A percentile compares a stretch with the other conserved stretches of the same genome.
Conservation (phyloP, 35 echinoderm and acorn worm species). For the Acanthaster planci region DNA sequence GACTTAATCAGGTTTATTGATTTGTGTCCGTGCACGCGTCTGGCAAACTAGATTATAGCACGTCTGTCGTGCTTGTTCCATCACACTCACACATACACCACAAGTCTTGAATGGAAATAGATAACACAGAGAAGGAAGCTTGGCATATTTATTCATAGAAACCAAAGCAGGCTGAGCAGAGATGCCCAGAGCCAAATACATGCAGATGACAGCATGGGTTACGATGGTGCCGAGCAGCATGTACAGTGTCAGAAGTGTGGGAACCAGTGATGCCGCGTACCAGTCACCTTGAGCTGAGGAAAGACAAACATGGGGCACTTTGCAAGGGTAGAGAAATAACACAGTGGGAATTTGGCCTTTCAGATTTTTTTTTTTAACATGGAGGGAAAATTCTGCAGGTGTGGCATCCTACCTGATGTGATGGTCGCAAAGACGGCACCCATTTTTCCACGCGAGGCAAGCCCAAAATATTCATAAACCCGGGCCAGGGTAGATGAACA, state of each 20-base stretch:
- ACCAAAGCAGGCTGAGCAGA: not conserved
- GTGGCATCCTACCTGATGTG: not conserved
- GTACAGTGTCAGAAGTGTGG: not conserved
- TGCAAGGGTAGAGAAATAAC: not conserved
- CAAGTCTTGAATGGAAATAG: conserved; percentile 3
- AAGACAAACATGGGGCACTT: conserved; percentile 7
- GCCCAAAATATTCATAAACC: conserved; percentile 15
- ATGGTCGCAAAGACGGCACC: not conserved
- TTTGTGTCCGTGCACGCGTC: not conserved
- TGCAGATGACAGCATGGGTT: not conserved
- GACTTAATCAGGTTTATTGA: conserved; percentile 10
- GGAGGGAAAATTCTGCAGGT: no score
- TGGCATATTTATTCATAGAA: not conserved
- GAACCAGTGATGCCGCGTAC: not conserved
- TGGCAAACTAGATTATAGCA: no score
- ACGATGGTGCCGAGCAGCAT: not conserved
- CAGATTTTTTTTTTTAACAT: no score
- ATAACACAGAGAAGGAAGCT: not conserved
- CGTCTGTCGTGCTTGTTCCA: no score
- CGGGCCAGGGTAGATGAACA: conserved; percentile 20
- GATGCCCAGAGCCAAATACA: not conserved
- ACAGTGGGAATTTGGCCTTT: not conserved
- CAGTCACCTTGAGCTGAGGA: not conserved
- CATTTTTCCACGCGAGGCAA: not conserved
- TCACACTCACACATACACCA: no score